These are phyloP conservation scores for Podabrus alpinus DNA, from an alignment of 2,888 invertebrate species.

Conservation along the genomic window DNA sequence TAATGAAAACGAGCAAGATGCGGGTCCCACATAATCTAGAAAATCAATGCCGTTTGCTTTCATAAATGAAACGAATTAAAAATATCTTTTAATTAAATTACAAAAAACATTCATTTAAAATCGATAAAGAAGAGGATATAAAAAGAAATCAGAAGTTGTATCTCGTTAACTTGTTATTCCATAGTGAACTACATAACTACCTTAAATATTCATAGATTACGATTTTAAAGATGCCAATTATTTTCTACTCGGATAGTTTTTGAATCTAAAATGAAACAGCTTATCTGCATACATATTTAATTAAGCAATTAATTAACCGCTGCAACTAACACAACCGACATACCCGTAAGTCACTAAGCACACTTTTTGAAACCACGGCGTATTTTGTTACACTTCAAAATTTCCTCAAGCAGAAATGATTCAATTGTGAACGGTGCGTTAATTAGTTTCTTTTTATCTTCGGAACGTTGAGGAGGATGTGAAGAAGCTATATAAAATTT, in stretches of 20 bases:
- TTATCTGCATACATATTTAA: conserved; percentile 2
- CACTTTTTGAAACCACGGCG: conserved; percentile 1
- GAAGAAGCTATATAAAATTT: background rate
- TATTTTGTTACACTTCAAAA: conserved; percentile 5
- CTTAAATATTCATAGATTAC: background rate
- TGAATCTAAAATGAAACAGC: background rate
- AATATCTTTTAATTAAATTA: background rate
- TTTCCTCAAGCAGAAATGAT: background rate
- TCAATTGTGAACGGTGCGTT: background rate
- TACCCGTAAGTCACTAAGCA: conserved; percentile 2
- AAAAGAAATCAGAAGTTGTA: background rate
- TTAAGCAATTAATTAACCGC: conserved; percentile 4
- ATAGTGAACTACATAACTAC: background rate
- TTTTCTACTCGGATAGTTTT: background rate
- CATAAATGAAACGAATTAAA: background rate
- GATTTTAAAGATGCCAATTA: background rate
- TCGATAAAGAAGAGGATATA: background rate
- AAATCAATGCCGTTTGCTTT: background rate
- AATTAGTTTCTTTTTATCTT: background rate
- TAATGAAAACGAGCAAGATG: background rate
- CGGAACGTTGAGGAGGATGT: background rate
- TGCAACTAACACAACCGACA: conserved; percentile 3
- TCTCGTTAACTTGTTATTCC: background rate
- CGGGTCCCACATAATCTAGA: background rate
- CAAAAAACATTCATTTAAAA: background rate